phyloP scores from a whole-genome alignment of 2,113 vertebrate species.

The Chloebia gouldiae region DNA sequence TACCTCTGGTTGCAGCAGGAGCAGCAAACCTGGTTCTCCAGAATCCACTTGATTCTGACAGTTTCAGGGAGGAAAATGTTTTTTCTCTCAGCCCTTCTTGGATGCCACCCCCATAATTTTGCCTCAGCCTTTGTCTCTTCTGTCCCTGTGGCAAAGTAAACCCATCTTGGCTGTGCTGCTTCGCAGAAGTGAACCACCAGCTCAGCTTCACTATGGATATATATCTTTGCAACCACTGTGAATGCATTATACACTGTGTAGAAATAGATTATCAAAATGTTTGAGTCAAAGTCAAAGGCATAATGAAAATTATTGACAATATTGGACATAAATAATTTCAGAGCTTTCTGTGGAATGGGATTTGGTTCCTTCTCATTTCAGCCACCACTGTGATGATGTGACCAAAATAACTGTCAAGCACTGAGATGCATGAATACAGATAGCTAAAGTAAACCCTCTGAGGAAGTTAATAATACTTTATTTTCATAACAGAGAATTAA shows the following conservation, averaged over 20 bases:
- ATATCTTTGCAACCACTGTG: neutral
- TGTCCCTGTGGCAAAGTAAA: neutral
- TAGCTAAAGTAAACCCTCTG: neutral
- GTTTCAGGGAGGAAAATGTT: neutral
- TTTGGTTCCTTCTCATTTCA: neutral
- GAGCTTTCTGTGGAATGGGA: neutral
- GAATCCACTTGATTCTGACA: neutral
- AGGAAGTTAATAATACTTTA: neutral
- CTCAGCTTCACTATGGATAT: neutral
- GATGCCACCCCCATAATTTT: neutral
- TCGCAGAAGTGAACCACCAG: neutral
- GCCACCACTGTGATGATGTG: neutral
- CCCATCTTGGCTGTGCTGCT: neutral
- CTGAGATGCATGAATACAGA: neutral
- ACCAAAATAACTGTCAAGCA: neutral
- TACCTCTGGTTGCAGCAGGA: neutral
- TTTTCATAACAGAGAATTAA: neutral
- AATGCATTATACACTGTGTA: neutral
- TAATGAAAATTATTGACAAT: neutral
- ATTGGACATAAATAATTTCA: neutral
- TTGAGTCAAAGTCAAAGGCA: neutral
- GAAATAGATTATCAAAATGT: neutral
- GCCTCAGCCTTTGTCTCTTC: neutral
- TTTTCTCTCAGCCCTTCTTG: neutral
- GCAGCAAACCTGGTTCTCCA: neutral